Evolutionary conservation across 2,113 vertebrate species (phyloP).

Genomic region (Oncorhynchus nerka): DNA sequence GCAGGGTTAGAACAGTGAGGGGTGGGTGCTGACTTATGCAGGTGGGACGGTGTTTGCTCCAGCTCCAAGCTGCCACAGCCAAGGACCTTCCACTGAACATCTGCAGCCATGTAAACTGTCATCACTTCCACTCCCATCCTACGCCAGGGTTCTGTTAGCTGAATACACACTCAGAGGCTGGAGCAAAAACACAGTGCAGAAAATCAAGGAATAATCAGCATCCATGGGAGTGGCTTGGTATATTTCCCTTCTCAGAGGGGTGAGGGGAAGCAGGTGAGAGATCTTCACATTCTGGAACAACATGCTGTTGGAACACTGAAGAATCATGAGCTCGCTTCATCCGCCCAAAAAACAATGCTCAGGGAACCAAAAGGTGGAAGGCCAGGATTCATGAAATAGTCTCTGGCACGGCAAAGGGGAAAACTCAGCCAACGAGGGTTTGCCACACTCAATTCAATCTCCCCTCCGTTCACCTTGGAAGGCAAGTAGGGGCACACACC

Average conservation of each 20-base stretch:
- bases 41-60: constrained; percentile 38
- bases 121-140: constrained; percentile 23
- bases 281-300: constrained; percentile 19
- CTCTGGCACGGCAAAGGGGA: constrained; percentile 31
- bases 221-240: not conserved
- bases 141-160: constrained; percentile 29
- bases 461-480: constrained; percentile 35
- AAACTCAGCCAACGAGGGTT: constrained; percentile 58
- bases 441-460: constrained; percentile 50
- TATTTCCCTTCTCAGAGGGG: not conserved
- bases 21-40: constrained; percentile 38
- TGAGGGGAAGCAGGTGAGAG: constrained; percentile 15
- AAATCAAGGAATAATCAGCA: not conserved
- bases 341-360: constrained; percentile 32
- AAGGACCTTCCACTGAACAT: constrained; percentile 12
- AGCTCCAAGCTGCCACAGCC: constrained; percentile 31
- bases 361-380: not conserved
- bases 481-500: constrained; percentile 2
- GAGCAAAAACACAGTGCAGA: constrained; percentile 24
- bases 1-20: constrained; percentile 16
- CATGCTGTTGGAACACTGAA: not conserved
- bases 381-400: not conserved
- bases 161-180: not conserved
- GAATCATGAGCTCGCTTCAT: not conserved
- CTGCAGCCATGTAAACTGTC: constrained; percentile 2